phyloP scores from a whole-genome alignment of 2,888 invertebrate genomes.

The Candidula unifasciata region DNA sequence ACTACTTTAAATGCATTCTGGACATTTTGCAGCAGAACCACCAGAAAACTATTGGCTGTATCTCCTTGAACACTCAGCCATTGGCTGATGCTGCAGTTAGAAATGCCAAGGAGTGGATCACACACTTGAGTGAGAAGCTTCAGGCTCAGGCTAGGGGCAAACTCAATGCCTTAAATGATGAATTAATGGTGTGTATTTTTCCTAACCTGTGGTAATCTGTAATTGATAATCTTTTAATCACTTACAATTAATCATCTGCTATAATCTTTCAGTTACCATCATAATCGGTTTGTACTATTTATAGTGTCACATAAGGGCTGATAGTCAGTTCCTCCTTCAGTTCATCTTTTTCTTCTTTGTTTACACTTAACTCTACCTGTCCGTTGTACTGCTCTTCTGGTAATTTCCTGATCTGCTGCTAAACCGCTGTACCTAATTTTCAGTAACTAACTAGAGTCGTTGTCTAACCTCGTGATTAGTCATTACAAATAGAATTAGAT shows the following conservation, averaged over 20 bases:
- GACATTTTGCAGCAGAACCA: conserved; percentile 79
- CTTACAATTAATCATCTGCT: background rate
- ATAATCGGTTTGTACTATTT: background rate
- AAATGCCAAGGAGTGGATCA: conserved; percentile 89
- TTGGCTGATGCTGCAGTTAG: conserved; percentile 84
- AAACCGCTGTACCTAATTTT: too few relatives aligned
- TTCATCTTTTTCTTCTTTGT: too few relatives aligned
- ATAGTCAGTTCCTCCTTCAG: too few relatives aligned
- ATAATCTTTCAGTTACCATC: too few relatives aligned
- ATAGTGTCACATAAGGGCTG: background rate
- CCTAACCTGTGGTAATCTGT: background rate
- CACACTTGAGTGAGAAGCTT: conserved; percentile 85
- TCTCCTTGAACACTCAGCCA: conserved; percentile 85
- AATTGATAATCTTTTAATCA: background rate
- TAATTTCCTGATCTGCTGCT: too few relatives aligned
- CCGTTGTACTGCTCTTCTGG: too few relatives aligned
- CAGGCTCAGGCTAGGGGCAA: conserved; percentile 83
- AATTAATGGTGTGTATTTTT: conserved; percentile 83
- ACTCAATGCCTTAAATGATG: conserved; percentile 84
- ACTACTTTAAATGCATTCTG: conserved; percentile 86
- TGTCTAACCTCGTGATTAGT: too few relatives aligned
- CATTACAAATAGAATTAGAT: too few relatives aligned
- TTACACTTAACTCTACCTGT: too few relatives aligned
- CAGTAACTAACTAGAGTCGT: too few relatives aligned
- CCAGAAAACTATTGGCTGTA: conserved; percentile 70